These are phyloP conservation scores for Drosophila incognita DNA, from an alignment of 2,888 invertebrate genomes.

Conservation along the genomic window DNA sequence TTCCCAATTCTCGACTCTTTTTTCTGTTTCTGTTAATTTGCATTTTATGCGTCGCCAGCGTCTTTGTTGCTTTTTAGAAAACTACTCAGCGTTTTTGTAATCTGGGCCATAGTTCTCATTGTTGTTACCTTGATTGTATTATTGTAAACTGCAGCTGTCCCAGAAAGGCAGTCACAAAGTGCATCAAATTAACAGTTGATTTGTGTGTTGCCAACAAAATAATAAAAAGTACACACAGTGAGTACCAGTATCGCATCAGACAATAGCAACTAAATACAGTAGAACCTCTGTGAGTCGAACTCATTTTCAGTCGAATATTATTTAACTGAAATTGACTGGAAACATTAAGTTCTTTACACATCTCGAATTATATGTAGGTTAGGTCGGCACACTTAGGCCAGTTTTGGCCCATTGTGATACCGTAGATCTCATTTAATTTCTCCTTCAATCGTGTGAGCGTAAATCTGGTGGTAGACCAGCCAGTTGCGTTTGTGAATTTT, in stretches of 20 bases:
- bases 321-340: neutral
- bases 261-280: conserved; percentile 20
- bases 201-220: conserved; percentile 15
- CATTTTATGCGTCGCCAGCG: conserved; percentile 62
- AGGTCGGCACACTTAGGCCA: too few species aligned
- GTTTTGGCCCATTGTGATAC: too few species aligned
- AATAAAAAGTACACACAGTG: conserved; percentile 46
- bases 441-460: too few species aligned
- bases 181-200: conserved; percentile 3
- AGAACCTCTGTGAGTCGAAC: neutral
- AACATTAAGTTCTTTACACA: neutral
- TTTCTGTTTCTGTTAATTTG: conserved; percentile 61
- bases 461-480: too few species aligned
- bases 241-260: neutral
- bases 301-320: neutral
- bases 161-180: conserved; percentile 2
- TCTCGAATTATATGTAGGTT: neutral
- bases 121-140: conserved; percentile 8
- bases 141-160: conserved; percentile 13
- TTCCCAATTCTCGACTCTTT: conserved; percentile 61
- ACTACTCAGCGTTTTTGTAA: conserved; percentile 14
- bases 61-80: conserved; percentile 45
- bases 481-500: too few species aligned
- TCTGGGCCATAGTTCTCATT: conserved; percentile 38
- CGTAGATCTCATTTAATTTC: too few species aligned